Base-by-base conservation (phyloP, 2,113 vertebrate genomes). In the Urocitellus parryii region DNA sequence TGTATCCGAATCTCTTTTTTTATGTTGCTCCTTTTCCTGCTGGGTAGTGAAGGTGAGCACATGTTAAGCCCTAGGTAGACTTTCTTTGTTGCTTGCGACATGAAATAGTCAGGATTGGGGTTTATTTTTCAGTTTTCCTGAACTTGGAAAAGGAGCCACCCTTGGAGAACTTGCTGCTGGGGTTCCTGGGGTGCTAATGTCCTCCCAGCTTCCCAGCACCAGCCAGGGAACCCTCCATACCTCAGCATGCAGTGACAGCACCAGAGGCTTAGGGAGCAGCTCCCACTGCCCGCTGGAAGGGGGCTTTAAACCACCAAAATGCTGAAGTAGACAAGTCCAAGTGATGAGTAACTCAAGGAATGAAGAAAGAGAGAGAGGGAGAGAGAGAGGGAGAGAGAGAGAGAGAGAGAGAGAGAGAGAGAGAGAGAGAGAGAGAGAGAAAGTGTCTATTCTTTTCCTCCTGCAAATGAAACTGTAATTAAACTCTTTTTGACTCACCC, bases 401-500 rank as follows among this genome's bases (percentile, higher is more conserved):
- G 68, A 34, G 39, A 45, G 14, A 56, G 4, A 29, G 45, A 45
- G 45, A 56, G 4, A 29, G 42, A 45, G 42, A 45, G 42, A 42
- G 42, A 42, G 42, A 7, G 5, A 42, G 5, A 56, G 4, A 29
- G 42, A 42, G 42, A 42, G 42, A 42, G 42, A 42, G 42, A 7
- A 6, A 42, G 5, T 22, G 2, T 32, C 72, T 70, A 8, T 17
- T 92, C 3, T 65, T 93, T 85, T 80, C 11, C 67, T 88, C n/a
- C 25, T 88, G 16, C 18, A 93, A 91, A 51, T 82, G 32, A 96
- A 94, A 70, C 70, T 22, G 8, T 61, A 70, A 74, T 67, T 81
- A 68, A 94, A 83, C 32, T 11, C 3, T 53, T 90, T 81, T 4
- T 27, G 67, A 95, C 80, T 39, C 58, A 51, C 25, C 4, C 0